phyloP scores from a whole-genome alignment of 2,888 invertebrate genomes.

The Tenthredo scrophulariae region DNA sequence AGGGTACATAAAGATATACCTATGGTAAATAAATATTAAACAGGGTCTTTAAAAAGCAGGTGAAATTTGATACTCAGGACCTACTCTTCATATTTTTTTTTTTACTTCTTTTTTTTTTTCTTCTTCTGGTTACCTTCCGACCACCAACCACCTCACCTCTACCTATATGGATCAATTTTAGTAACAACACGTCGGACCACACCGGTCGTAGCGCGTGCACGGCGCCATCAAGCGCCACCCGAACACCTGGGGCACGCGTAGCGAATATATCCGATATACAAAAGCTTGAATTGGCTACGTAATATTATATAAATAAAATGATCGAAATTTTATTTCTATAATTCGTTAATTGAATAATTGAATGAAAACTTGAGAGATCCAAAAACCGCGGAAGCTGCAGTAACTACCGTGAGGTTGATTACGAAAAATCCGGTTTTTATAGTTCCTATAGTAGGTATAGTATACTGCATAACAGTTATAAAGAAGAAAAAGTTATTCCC shows the following conservation, averaged over 20 bases:
- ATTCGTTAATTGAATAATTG: not conserved
- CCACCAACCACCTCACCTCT: not conserved
- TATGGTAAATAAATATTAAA: not conserved
- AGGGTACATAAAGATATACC: not conserved
- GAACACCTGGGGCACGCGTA: slow-evolving; percentile 22
- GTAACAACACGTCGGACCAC: slow-evolving; percentile 8
- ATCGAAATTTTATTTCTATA: not conserved
- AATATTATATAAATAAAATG: too few relatives aligned
- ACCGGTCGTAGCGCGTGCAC: slow-evolving; percentile 22
- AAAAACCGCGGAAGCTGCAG: too few relatives aligned
- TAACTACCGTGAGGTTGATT: too few relatives aligned
- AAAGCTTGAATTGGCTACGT: not conserved
- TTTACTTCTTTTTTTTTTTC: not conserved
- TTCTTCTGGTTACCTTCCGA: not conserved
- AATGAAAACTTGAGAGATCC: too few relatives aligned
- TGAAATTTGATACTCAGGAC: not conserved
- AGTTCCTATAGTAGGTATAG: not conserved
- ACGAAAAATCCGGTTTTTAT: not conserved
- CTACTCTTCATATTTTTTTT: not conserved
- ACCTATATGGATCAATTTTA: slow-evolving; percentile 24
- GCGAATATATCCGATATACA: not conserved
- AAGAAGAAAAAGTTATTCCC: not conserved
- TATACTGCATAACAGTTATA: not conserved
- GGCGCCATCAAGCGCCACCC: slow-evolving; percentile 21
- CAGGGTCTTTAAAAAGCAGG: not conserved